Conservation (phyloP, 2,888 invertebrate genomes). For the Flabesymbios commensalis region DNA sequence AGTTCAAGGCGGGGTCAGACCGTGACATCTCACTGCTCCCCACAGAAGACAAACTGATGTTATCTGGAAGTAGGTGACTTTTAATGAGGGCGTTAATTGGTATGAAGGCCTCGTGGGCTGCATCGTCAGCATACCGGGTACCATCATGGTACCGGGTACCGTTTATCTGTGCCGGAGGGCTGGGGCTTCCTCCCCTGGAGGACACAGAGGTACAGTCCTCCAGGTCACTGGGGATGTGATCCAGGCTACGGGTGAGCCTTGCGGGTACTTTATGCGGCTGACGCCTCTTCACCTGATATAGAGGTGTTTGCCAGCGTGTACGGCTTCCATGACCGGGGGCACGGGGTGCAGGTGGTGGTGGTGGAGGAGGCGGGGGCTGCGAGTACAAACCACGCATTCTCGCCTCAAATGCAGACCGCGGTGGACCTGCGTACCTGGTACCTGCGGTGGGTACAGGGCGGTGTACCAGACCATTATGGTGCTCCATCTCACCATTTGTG, state of each 20-base stretch:
- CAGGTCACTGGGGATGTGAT: conserved; percentile 57
- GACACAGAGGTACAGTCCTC: conserved; percentile 42
- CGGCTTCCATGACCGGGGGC: not conserved
- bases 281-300: conserved; percentile 48
- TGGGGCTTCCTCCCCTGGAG: not conserved
- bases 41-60: conserved; percentile 55
- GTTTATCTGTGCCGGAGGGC: not conserved
- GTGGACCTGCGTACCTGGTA: no score
- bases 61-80: conserved; percentile 38
- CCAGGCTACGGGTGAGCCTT: conserved; percentile 54
- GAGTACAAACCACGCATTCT: no score
- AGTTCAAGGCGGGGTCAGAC: conserved; percentile 55
- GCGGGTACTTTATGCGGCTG: conserved; percentile 46
- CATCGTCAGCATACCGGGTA: not conserved
- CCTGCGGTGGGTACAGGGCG: no score
- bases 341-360: not conserved
- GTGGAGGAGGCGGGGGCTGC: no score
- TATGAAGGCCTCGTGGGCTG: not conserved
- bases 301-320: not conserved
- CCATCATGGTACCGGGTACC: not conserved
- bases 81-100: conserved; percentile 14
- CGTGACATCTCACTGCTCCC: conserved; percentile 59
- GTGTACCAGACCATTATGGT: no score
- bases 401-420: no score
- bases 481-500: no score